Conservation (phyloP, 2,797 vertebrate genomes). For the Tenualosa ilisha region DNA sequence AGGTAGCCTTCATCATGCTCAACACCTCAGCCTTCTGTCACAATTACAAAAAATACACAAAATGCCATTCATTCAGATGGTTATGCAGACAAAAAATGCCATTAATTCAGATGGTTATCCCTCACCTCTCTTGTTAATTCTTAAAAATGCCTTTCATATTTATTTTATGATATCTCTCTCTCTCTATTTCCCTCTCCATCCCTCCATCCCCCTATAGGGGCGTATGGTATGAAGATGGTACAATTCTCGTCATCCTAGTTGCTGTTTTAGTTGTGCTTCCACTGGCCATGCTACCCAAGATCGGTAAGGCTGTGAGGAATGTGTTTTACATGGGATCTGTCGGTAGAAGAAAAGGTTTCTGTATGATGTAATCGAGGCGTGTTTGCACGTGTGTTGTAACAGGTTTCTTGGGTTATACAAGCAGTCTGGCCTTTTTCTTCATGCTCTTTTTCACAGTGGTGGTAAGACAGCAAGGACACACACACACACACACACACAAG, state of each 20-base stretch:
- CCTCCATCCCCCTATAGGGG: conserved; percentile 54
- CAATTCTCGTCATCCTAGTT: conserved; percentile 78
- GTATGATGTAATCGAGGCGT: neutral
- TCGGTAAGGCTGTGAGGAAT: conserved; percentile 76
- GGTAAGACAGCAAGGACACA: conserved; percentile 75
- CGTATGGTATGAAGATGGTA: conserved; percentile 88
- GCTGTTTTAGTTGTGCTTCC: conserved; percentile 85
- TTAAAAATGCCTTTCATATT: neutral
- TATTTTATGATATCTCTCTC: neutral
- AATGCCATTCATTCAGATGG: neutral
- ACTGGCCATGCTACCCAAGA: conserved; percentile 87
- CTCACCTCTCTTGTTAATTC: neutral
- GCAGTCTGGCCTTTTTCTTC: conserved; percentile 91
- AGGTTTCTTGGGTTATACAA: conserved; percentile 97
- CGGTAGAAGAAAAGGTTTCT: neutral
- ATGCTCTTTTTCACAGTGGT: conserved; percentile 91
- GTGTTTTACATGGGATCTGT: neutral
- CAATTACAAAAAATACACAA: neutral
- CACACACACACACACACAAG: neutral
- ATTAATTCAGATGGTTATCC: too few species aligned
- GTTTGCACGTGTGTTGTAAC: conserved; percentile 48
- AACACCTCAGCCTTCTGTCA: neutral
- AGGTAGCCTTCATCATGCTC: conserved; percentile 74
- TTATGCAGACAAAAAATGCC: neutral
- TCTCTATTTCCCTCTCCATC: neutral